Evolutionary conservation across 2,113 vertebrate genomes (phyloP), one percentile per base, ranked within the genome.

Genomic region (Lonchura striata): DNA sequence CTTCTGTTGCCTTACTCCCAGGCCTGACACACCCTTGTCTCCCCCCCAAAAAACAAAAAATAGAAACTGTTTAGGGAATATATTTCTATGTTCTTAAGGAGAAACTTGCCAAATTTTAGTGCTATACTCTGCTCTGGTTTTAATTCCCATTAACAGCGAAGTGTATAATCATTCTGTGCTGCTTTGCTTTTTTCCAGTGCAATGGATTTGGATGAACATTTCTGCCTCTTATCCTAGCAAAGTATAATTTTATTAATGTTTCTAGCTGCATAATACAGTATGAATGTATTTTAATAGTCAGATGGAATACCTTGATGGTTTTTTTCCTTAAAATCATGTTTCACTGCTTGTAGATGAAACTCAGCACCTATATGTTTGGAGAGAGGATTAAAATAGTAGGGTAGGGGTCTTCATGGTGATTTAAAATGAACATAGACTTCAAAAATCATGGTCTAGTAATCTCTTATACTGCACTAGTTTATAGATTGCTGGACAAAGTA

Each of bases 11-110:
- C 21, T 30, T 5, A 42, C 37, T 41, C 18, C 16, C 24, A n/a
- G 18, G 10, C 18, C 24, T 37, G 5, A 3, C 15, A 11, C 2
- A 54, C 6, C 23, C 2, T 6, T 0, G 0, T 2, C 8, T 13
- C 5, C 28, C 13, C 2, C 1, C 0, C 8, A 15, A 56, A 24
- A 52, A 27, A 16, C 39, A 30, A 25, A 69, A 39, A 33, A 27
- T 13, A 37, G 52, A 28, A 46, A 5, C 13, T 11, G 27, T 42
- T 75, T 31, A 59, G 28, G 35, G 7, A 44, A 41, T 4, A 1
- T 64, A 42, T 68, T 71, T 87, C 24, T 56, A 2, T 61, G 33
- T 41, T 87, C 31, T 72, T 17, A 79, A 60, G 47, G 42, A 88
- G 14, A 27, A 90, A 10, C 19, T 53, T 46, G 22, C 4, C 25